Conservation (phyloP, 1,140 invertebrate genomes). For the Bursaphelenchus mucronatus region DNA sequence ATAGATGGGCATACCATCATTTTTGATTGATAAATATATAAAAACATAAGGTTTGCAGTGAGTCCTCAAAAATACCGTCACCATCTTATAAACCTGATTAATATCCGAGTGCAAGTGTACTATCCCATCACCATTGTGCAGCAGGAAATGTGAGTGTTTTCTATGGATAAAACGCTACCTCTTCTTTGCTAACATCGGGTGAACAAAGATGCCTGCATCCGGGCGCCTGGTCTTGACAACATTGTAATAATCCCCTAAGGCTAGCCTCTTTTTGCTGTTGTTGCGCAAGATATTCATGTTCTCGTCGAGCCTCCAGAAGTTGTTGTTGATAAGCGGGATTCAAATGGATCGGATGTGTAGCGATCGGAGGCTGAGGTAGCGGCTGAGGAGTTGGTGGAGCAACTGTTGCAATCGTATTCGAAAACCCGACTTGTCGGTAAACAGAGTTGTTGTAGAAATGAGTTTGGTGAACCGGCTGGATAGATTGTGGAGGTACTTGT, state of each 20-base stretch:
- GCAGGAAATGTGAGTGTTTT: background rate
- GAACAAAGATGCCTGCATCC: slow-evolving; percentile 26
- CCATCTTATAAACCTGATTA: no score
- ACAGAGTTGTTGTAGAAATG: no score
- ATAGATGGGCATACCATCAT: background rate
- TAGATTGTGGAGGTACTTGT: no score
- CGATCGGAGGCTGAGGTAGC: background rate
- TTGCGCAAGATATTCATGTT: no score
- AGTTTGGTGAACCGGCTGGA: no score
- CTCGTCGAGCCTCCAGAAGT: background rate
- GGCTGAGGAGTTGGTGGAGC: background rate
- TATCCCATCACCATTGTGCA: background rate
- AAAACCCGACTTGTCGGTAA: no score
- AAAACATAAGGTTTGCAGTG: background rate
- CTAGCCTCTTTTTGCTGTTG: background rate
- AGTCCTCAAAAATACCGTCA: no score
- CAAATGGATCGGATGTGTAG: background rate
- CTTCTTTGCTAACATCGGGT: slow-evolving; percentile 25
- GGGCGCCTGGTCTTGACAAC: slow-evolving; percentile 27
- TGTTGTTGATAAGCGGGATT: background rate
- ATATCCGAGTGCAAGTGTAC: no score
- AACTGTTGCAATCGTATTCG: background rate
- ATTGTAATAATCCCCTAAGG: slow-evolving; percentile 10
- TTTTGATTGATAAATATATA: no score
- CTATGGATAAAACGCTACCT: slow-evolving; percentile 9